These are phyloP conservation scores for Tanytarsus gracilentus DNA, from an alignment of 2,888 invertebrate genomes.

Conservation along the genomic window DNA sequence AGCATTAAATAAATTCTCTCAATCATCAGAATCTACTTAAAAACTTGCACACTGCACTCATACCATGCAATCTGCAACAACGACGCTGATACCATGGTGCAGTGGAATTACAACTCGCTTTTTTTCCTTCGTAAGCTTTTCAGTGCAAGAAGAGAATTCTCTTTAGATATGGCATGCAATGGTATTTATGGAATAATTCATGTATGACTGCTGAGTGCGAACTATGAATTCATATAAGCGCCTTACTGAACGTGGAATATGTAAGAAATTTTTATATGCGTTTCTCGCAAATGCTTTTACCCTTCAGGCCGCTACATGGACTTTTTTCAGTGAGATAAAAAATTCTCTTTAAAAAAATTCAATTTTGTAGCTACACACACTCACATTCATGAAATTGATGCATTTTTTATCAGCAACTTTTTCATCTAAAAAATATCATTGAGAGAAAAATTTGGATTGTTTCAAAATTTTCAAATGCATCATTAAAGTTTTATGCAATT, in stretches of 20 bases:
- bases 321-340: no score
- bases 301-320: no score
- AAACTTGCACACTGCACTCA: neutral
- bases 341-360: no score
- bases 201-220: constrained; percentile 24
- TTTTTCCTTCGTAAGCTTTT: neutral
- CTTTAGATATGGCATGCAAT: constrained; percentile 18
- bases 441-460: no score
- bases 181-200: constrained; percentile 28
- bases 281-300: constrained; percentile 21
- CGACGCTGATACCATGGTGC: neutral
- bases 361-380: no score
- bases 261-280: neutral
- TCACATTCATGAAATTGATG: no score
- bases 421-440: no score
- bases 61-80: constrained; percentile 3
- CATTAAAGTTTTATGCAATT: no score
- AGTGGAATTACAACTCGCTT: constrained; percentile 23
- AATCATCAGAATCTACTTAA: constrained; percentile 22
- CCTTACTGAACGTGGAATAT: constrained; percentile 10
- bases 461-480: no score
- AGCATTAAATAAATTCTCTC: neutral
- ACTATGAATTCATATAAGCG: constrained; percentile 28
- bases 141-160: constrained; percentile 17
- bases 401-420: no score